phyloP scores from a whole-genome alignment of 2,113 vertebrate genomes.

The Circaetus gallicus region DNA sequence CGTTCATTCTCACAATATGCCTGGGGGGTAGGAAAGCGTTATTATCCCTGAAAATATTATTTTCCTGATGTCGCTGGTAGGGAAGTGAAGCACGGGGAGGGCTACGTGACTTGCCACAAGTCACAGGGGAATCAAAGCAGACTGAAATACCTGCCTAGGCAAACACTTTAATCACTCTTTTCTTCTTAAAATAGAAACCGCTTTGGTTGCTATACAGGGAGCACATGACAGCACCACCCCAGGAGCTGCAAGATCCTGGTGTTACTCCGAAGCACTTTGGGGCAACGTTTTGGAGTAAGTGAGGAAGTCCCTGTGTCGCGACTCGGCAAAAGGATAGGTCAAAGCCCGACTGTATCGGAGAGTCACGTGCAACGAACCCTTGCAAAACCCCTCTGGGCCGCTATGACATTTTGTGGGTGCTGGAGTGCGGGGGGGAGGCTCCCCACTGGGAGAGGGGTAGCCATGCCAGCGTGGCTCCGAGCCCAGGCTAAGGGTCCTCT shows the following conservation, averaged over 20 bases:
- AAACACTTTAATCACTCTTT: slow-evolving; percentile 38
- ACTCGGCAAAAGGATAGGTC: not conserved
- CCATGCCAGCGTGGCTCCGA: not conserved
- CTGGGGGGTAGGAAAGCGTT: not conserved
- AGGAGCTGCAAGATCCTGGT: not conserved
- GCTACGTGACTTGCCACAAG: not conserved
- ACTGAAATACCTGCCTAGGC: slow-evolving; percentile 31
- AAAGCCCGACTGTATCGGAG: not conserved
- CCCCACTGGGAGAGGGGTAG: not conserved
- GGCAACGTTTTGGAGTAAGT: not conserved
- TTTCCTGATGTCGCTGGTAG: not conserved
- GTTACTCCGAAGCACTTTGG: not conserved
- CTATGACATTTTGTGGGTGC: not conserved
- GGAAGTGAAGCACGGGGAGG: not conserved
- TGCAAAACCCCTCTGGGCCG: not conserved
- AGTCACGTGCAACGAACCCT: not conserved
- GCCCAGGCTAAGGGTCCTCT: not conserved
- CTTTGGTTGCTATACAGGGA: not conserved
- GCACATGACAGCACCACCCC: not conserved
- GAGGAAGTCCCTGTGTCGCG: not conserved
- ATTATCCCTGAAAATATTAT: not conserved
- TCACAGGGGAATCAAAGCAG: slow-evolving; percentile 3
- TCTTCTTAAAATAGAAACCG: slow-evolving; percentile 1
- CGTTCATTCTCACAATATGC: not conserved
- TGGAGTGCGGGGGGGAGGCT: not conserved